phyloP scores from a whole-genome alignment of 2,113 vertebrate genomes.

The Aspiorhynchus laticeps region DNA sequence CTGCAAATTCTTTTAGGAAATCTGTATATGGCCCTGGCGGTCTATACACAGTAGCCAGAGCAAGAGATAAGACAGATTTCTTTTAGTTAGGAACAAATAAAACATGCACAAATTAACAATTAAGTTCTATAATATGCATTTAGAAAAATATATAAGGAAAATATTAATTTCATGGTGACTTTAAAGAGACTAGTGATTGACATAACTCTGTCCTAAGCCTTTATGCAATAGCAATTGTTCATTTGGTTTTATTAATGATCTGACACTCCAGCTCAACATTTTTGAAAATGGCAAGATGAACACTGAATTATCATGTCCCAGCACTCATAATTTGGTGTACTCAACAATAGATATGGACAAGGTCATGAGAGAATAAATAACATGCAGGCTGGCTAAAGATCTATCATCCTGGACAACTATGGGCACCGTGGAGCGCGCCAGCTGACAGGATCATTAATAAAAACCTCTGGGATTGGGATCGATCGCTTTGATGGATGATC shows the following conservation, averaged over 20 bases:
- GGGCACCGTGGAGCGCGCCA: conserved; percentile 78
- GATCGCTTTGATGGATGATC: conserved; percentile 90
- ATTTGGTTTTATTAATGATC: conserved; percentile 55
- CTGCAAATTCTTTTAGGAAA: no score
- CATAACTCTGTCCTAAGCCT: neutral
- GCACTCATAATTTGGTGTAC: conserved; percentile 86
- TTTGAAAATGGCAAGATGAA: conserved; percentile 77
- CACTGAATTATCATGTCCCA: conserved; percentile 87
- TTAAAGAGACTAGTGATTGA: neutral
- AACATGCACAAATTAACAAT: no score
- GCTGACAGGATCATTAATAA: conserved; percentile 95
- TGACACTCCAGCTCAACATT: conserved; percentile 59
- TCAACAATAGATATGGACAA: conserved; percentile 90
- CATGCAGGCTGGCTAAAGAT: conserved; percentile 84
- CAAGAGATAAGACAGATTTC: no score
- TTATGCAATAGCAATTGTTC: conserved; percentile 25
- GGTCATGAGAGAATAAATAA: conserved; percentile 94
- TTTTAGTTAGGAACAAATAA: no score
- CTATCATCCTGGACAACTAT: conserved; percentile 88
- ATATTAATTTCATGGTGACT: neutral
- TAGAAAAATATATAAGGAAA: no score
- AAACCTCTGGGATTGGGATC: conserved; percentile 83
- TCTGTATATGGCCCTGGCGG: no score
- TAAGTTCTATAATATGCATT: no score
- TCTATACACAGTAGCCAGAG: no score